Evolutionary conservation across 2,888 invertebrate species (phyloP).

Genomic region (Xanthia togata): DNA sequence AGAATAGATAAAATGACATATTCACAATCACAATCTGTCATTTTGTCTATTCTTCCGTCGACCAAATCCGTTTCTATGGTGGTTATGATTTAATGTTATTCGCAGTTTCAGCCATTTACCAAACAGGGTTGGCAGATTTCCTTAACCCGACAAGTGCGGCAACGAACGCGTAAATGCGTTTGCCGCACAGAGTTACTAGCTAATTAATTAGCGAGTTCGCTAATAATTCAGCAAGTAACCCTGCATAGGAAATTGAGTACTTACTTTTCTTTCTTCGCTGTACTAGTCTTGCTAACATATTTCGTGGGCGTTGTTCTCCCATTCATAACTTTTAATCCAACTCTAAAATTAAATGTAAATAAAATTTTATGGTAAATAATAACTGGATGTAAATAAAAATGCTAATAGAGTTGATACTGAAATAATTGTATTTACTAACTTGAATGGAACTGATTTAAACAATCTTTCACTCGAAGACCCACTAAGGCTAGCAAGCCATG

Average conservation of each 20-base stretch:
- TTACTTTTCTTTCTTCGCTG: constrained; percentile 84
- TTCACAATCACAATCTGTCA: no score
- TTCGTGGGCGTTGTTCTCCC: constrained; percentile 75
- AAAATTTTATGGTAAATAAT: neutral
- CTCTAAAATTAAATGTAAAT: constrained; percentile 69
- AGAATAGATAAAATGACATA: no score
- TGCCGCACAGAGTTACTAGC: no score
- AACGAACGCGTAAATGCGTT: no score
- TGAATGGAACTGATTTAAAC: constrained; percentile 74
- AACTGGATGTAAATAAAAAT: neutral
- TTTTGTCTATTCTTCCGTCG: no score
- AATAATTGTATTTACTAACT: constrained; percentile 73
- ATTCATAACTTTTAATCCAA: constrained; percentile 77
- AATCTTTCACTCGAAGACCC: constrained; percentile 80
- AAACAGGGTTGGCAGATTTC: neutral
- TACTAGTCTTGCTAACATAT: constrained; percentile 74
- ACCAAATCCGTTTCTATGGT: no score
- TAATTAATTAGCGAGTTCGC: no score
- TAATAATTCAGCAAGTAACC: no score
- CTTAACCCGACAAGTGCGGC: no score
- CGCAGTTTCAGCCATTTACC: neutral
- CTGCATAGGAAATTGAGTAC: constrained; percentile 39
- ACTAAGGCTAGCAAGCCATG: constrained; percentile 80
- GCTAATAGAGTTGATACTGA: neutral
- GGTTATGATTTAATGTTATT: neutral